Percentiles rank a stretch among this genome's conserved stretches.
Conservation (phyloP, 1,140 invertebrate genomes). For the Pristionchus pacificus region DNA sequence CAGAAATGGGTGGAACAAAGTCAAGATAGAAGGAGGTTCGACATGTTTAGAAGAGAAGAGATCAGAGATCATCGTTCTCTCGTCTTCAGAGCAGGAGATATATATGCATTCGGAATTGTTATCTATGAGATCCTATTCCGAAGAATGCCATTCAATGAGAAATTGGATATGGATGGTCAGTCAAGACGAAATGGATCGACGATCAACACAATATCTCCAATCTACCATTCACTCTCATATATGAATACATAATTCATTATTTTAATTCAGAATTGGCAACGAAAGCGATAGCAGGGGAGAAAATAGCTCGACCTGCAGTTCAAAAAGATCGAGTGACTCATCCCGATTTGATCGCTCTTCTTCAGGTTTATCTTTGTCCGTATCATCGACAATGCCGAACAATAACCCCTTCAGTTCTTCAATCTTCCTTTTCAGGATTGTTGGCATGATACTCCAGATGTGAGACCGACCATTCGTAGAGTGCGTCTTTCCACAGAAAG, state of each 20-base stretch:
- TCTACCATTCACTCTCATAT: too few relatives aligned
- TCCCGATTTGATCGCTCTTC: slow-evolving; percentile 47
- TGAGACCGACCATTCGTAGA: slow-evolving; percentile 49
- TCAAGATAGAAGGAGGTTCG: not conserved
- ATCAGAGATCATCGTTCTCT: not conserved
- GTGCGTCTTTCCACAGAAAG: slow-evolving; percentile 52
- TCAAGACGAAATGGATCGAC: too few relatives aligned
- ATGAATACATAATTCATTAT: too few relatives aligned
- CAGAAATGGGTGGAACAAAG: slow-evolving; percentile 52
- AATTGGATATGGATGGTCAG: slow-evolving; percentile 30
- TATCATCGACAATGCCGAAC: too few relatives aligned
- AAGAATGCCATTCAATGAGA: slow-evolving; percentile 48
- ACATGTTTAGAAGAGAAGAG: not conserved
- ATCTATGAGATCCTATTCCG: slow-evolving; percentile 57
- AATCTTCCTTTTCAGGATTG: too few relatives aligned
- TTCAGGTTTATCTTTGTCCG: slow-evolving; percentile 40
- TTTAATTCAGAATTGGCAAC: slow-evolving; percentile 51
- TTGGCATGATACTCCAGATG: slow-evolving; percentile 50
- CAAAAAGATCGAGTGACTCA: slow-evolving; percentile 44
- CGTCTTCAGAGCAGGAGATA: slow-evolving; percentile 37
- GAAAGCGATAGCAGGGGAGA: slow-evolving; percentile 47
- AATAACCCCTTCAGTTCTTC: too few relatives aligned
- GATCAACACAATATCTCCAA: too few relatives aligned
- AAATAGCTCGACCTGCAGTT: slow-evolving; percentile 45
- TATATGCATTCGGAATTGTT: slow-evolving; percentile 51